Percentiles rank a stretch among this genome's conserved stretches.
Evolutionary conservation across 2,797 vertebrate species (phyloP).

Genomic region (Eulemur rubriventer): DNA sequence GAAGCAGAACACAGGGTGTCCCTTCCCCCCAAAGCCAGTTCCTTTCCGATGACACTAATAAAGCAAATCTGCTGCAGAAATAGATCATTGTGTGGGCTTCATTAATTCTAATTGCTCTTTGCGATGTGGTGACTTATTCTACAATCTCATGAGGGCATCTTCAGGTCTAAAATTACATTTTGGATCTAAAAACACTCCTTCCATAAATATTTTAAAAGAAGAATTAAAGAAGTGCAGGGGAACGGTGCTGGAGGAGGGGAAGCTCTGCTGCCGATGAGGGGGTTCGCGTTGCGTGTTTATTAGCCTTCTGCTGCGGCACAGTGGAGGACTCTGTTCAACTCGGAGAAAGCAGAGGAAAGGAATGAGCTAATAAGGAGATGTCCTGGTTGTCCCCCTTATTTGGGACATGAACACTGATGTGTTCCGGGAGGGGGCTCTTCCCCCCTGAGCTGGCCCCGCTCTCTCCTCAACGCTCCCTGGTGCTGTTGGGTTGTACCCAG

Average conservation of each 20-base stretch:
- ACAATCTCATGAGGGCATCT: neutral
- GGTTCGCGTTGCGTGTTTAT: neutral
- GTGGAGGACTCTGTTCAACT: neutral
- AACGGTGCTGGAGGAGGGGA: neutral
- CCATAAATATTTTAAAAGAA: neutral
- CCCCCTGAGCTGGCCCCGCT: neutral
- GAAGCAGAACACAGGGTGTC: neutral
- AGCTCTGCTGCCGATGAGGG: rapidly evolving
- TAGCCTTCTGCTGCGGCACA: neutral
- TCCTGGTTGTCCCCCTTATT: neutral
- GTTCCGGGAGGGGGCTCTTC: neutral
- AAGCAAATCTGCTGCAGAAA: neutral
- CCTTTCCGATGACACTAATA: neutral
- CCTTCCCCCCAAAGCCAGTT: neutral
- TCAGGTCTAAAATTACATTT: neutral
- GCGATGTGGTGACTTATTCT: neutral
- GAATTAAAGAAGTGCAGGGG: neutral
- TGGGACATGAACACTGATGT: neutral
- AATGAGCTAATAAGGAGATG: neutral
- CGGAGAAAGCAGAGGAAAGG: neutral
- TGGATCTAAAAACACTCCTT: neutral
- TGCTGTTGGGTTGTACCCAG: neutral
- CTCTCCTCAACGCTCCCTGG: neutral
- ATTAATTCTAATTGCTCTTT: neutral
- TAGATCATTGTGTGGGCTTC: neutral